Conservation (phyloP, 2,113 vertebrate genomes). For the Sardina pilchardus region DNA sequence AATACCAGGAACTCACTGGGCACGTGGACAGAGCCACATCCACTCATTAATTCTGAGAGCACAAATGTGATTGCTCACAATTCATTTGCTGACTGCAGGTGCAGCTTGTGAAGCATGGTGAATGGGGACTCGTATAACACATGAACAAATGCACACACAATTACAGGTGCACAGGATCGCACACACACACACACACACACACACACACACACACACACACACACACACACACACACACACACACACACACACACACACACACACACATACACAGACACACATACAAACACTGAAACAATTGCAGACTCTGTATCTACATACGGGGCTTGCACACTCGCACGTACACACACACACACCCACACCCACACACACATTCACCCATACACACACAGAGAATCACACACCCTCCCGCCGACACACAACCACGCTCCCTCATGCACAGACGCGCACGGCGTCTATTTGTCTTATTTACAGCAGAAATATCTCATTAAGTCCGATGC, state of each 20-base stretch:
- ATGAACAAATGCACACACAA: background rate
- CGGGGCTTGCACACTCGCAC: background rate
- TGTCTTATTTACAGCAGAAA: conserved; percentile 12
- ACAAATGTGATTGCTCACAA: background rate
- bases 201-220: background rate
- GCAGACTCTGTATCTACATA: too few relatives aligned
- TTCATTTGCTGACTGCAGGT: background rate
- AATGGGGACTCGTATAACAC: background rate
- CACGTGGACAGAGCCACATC: background rate
- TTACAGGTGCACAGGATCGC: background rate
- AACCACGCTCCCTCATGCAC: background rate
- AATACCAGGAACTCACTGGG: background rate
- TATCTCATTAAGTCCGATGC: background rate
- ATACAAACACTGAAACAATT: background rate
- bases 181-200: background rate
- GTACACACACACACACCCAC: background rate
- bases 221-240: background rate
- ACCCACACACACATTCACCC: background rate
- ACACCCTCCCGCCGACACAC: background rate
- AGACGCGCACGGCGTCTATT: background rate
- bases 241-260: too few relatives aligned
- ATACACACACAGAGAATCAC: background rate
- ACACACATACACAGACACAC: background rate
- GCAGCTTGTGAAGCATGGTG: background rate
- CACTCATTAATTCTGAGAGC: background rate